Evolutionary conservation across 2,797 vertebrate genomes (phyloP).

Genomic region (Spheniscus humboldti): DNA sequence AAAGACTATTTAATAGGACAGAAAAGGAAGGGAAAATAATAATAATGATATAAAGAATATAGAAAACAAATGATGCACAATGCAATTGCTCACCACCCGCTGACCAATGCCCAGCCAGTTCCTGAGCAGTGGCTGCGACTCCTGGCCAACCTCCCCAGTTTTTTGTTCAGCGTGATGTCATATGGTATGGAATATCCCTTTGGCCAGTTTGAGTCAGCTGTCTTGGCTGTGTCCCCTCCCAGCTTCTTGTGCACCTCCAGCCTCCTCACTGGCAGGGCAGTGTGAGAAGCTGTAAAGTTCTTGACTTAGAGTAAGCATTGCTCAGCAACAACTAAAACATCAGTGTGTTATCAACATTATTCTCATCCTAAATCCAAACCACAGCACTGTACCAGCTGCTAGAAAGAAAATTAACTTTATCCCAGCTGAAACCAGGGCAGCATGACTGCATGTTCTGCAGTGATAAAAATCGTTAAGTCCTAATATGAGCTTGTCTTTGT

Average conservation of each 20-base stretch:
- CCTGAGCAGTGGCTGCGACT: neutral
- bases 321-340: no score
- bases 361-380: no score
- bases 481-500: neutral
- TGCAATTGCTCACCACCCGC: neutral
- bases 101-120: neutral
- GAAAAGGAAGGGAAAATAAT: neutral
- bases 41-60: neutral
- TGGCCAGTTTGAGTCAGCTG: neutral
- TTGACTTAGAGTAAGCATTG: neutral
- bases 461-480: neutral
- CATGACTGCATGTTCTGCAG: neutral
- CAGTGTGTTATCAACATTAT: no score
- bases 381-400: no score
- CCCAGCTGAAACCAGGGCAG: neutral
- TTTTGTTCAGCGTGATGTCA: neutral
- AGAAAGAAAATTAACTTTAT: neutral
- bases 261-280: neutral
- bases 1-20: neutral
- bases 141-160: neutral
- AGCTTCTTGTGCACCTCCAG: neutral
- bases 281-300: neutral
- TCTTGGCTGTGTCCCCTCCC: neutral
- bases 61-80: neutral
- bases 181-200: neutral